phyloP scores from a whole-genome alignment of 2,113 vertebrate genomes.

The Baryphthengus martii region DNA sequence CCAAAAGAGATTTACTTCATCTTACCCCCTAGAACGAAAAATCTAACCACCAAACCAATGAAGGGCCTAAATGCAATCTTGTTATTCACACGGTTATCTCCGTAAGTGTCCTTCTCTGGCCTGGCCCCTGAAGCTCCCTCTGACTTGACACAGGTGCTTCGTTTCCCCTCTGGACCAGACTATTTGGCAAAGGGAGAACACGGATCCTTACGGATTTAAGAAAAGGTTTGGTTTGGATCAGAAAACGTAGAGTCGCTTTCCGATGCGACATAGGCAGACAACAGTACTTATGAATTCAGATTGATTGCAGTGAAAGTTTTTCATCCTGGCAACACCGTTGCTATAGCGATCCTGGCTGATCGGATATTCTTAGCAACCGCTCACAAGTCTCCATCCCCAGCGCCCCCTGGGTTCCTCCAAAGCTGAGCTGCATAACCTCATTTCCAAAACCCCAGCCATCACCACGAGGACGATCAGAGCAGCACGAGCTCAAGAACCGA shows the following conservation, averaged over 20 bases:
- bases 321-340: conserved; percentile 71
- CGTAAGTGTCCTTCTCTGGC: background rate
- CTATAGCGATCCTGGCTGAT: conserved; percentile 71
- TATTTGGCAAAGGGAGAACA: background rate
- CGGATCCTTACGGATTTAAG: background rate
- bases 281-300: conserved; percentile 18
- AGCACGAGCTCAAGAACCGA: background rate
- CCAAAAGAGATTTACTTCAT: background rate
- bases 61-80: background rate
- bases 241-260: background rate
- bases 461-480: background rate
- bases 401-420: conserved; percentile 26
- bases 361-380: conserved; percentile 77
- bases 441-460: background rate
- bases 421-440: conserved; percentile 18
- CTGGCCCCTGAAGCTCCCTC: background rate
- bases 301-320: conserved; percentile 50
- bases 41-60: background rate
- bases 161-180: too few species aligned
- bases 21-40: background rate
- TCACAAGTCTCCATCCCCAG: conserved; percentile 30
- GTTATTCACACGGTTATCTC: background rate
- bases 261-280: conserved; percentile 13
- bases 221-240: background rate
- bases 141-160: background rate